Conservation (phyloP, 92 coral and sea anemone genomes). For the Virgularia gustaviana region DNA sequence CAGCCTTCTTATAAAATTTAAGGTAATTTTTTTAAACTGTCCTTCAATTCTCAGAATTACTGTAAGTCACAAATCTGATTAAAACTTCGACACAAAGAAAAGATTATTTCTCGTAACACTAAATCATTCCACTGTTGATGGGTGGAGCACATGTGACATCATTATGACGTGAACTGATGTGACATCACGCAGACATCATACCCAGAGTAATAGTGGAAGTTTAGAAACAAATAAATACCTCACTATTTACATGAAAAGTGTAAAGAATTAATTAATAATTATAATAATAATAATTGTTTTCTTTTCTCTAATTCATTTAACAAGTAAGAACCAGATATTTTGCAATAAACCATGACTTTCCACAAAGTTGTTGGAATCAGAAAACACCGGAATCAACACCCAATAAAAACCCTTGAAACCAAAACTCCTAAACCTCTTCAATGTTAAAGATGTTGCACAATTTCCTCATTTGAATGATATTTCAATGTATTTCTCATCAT, state of each 20-base stretch:
- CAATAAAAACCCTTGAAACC: not conserved
- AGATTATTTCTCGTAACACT: not conserved
- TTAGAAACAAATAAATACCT: not conserved
- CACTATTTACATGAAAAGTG: not conserved
- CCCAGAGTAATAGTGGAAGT: not conserved
- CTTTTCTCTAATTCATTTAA: not conserved
- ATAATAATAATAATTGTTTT: not conserved
- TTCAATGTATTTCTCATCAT: conserved; percentile 37
- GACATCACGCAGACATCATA: no score
- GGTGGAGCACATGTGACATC: no score
- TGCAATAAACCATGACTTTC: not conserved
- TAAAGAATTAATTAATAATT: no score
- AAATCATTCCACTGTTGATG: no score
- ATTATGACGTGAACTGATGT: no score
- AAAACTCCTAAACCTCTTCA: not conserved
- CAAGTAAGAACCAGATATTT: not conserved
- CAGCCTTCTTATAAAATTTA: conserved; percentile 21
- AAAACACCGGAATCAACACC: not conserved
- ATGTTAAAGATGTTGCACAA: not conserved
- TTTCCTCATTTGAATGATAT: conserved; percentile 13
- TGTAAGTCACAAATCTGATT: no score
- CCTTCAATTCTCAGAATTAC: no score
- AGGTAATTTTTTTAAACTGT: not conserved
- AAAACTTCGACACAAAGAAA: no score
- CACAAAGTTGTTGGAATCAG: not conserved